Conservation (phyloP, 2,113 vertebrate species). For the Brachyistius frenatus region DNA sequence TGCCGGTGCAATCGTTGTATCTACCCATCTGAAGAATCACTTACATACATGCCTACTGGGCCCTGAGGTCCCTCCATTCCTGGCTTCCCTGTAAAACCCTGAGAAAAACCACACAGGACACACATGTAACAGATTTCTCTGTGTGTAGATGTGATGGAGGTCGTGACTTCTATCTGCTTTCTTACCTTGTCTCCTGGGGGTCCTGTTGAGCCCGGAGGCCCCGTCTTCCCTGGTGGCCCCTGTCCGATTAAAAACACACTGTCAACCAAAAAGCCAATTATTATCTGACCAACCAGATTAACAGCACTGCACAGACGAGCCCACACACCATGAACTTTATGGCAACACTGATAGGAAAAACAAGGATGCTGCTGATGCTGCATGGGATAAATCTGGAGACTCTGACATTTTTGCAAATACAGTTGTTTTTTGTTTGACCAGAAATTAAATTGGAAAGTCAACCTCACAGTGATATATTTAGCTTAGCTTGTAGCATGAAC, state of each 20-base stretch:
- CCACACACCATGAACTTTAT: too few species aligned
- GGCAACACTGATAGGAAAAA: too few species aligned
- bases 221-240: conserved; percentile 85
- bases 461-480: neutral
- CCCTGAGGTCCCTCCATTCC: conserved; percentile 89
- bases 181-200: conserved; percentile 85
- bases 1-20: conserved; percentile 26
- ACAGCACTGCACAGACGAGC: too few species aligned
- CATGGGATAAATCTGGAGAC: too few species aligned
- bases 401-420: too few species aligned
- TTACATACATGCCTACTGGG: conserved; percentile 90
- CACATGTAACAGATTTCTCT: neutral
- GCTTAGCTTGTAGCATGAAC: neutral
- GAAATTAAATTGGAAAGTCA: too few species aligned
- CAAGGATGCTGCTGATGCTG: too few species aligned
- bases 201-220: conserved; percentile 80
- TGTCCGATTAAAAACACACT: conserved; percentile 56
- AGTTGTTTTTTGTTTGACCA: too few species aligned
- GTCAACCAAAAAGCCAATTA: neutral
- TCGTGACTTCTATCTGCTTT: neutral
- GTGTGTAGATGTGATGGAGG: neutral
- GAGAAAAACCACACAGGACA: conserved; percentile 43
- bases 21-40: conserved; percentile 76
- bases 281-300: too few species aligned
- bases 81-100: conserved; percentile 90